Evolutionary conservation across 1,140 invertebrate genomes (phyloP).

Genomic region (Drosophila bocqueti): DNA sequence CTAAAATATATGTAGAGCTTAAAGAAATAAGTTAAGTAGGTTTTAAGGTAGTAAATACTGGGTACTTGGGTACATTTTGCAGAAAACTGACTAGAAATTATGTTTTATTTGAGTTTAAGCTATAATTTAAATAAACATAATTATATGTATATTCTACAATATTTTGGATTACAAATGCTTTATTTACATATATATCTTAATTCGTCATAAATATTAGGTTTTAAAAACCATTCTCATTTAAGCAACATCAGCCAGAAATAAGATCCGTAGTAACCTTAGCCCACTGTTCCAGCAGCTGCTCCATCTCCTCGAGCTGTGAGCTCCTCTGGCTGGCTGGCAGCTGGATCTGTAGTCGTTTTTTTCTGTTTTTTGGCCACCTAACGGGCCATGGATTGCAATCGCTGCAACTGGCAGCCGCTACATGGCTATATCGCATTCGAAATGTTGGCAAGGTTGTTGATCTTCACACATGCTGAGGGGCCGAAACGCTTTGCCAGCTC

Average conservation of each 20-base stretch:
- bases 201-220: too few species aligned
- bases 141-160: too few species aligned
- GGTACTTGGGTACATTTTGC: too few species aligned
- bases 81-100: too few species aligned
- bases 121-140: too few species aligned
- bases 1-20: neutral
- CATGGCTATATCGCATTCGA: slow-evolving; percentile 43
- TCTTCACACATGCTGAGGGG: slow-evolving; percentile 62
- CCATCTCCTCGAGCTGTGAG: slow-evolving; percentile 1
- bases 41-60: too few species aligned
- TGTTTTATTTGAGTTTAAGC: too few species aligned
- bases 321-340: slow-evolving; percentile 13
- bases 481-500: slow-evolving; percentile 47
- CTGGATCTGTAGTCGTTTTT: slow-evolving; percentile 21
- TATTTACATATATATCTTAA: too few species aligned
- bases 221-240: neutral
- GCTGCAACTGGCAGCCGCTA: slow-evolving; percentile 9
- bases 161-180: too few species aligned
- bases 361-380: slow-evolving; percentile 57
- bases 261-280: neutral
- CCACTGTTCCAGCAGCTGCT: neutral
- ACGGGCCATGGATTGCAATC: slow-evolving; percentile 55
- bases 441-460: slow-evolving; percentile 76
- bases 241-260: neutral
- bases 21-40: too few species aligned